phyloP scores from a whole-genome alignment of 2,113 vertebrate species.

The Pterocles gutturalis region DNA sequence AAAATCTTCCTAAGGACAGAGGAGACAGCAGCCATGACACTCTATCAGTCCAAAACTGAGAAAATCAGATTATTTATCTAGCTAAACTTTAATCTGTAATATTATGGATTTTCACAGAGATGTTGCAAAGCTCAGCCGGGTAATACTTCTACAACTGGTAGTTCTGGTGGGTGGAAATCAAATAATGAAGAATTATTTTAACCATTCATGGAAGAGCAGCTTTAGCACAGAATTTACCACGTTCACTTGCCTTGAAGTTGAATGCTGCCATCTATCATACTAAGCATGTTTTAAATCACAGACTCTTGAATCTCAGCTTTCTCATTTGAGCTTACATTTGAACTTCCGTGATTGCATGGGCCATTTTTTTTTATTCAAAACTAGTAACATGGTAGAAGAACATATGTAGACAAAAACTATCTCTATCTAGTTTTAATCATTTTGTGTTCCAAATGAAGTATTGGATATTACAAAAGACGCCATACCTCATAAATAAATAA shows the following conservation, averaged over 20 bases:
- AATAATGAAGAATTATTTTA: background rate
- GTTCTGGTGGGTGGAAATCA: background rate
- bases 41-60: background rate
- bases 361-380: background rate
- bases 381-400: background rate
- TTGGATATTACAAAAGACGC: background rate
- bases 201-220: background rate
- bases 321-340: background rate
- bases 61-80: background rate
- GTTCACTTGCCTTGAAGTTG: background rate
- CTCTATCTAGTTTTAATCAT: background rate
- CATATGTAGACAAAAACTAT: background rate
- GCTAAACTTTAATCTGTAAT: background rate
- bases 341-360: background rate
- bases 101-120: background rate
- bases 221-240: background rate
- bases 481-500: background rate
- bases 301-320: background rate
- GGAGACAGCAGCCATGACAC: background rate
- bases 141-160: background rate
- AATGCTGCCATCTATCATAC: background rate
- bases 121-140: background rate
- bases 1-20: background rate
- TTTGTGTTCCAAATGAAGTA: background rate
- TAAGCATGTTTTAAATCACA: background rate